Percentiles rank a stretch among this genome's conserved stretches.
These are phyloP conservation scores for Nephila pilipes DNA, from an alignment of 1,140 invertebrate species.

Conservation along the genomic window DNA sequence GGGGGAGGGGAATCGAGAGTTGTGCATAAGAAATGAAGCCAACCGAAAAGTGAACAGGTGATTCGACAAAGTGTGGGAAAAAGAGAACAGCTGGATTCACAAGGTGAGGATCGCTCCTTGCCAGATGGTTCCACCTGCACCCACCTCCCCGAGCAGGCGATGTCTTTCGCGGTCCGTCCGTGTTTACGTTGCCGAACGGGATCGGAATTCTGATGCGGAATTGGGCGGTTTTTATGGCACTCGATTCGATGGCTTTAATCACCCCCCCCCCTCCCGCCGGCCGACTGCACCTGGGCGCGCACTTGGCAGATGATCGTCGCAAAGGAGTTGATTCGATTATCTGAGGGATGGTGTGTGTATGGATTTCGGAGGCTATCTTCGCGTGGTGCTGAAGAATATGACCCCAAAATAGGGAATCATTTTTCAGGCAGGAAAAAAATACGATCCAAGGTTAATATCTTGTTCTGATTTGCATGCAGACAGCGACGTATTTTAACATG, in stretches of 20 bases:
- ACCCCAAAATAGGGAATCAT: too few species aligned
- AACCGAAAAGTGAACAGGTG: slow-evolving; percentile 46
- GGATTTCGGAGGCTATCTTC: too few species aligned
- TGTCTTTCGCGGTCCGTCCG: slow-evolving; percentile 38
- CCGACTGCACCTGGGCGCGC: slow-evolving; percentile 42
- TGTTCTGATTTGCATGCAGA: too few species aligned
- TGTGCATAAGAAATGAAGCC: slow-evolving; percentile 45
- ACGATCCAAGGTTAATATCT: too few species aligned
- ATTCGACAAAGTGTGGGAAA: slow-evolving; percentile 70
- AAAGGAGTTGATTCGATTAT: too few species aligned
- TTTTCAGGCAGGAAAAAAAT: too few species aligned
- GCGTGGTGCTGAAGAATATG: too few species aligned
- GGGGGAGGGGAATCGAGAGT: background rate
- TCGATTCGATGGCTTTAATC: background rate
- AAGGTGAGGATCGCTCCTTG: slow-evolving; percentile 40
- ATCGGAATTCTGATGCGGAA: slow-evolving; percentile 70
- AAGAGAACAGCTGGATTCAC: slow-evolving; percentile 72
- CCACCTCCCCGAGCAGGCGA: slow-evolving; percentile 50
- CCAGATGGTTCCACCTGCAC: slow-evolving; percentile 19
- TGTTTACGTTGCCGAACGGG: slow-evolving; percentile 36
- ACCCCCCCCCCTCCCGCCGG: background rate
- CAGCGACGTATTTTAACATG: too few species aligned
- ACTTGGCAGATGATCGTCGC: background rate
- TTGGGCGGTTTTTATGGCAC: slow-evolving; percentile 42
- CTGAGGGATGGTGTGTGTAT: too few species aligned